Base-by-base conservation (phyloP, 2,888 invertebrate species). In the Sericinus montela region DNA sequence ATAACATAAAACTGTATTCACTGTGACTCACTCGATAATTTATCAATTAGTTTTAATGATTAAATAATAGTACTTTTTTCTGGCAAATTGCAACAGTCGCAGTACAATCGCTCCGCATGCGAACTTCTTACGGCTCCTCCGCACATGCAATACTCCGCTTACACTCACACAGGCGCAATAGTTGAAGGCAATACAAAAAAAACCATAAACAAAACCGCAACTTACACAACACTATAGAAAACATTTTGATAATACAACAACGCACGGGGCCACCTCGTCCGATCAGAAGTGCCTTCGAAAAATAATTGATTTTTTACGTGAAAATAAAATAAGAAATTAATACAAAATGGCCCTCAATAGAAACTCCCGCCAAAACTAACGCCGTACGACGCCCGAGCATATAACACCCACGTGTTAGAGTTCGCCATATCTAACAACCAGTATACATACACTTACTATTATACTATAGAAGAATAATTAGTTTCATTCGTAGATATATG, bases 281-380 rank as follows among this genome's bases (percentile, higher is more conserved):
- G 95, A 93, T 93, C 94, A 93, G 93, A 95, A 95, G 95, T 95
- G 95, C 95, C 95, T 95, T 95, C 95, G 94, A 92, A 85, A 94
- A 67, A 49, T 30, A 76, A 92, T 94, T 94, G 93, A 91, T 93
- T 95, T 95, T 95, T 93, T 94, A 93, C 93, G 92, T 93, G 92
- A 92, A 91, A 91, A 89, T 81, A 71, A 89, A 89, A 92, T 93
- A 92, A 32, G 32, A 32, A 25, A 25, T 25, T 2, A 25, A 91
- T 92, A 91, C 91, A 92, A 92, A 89, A 19, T 93, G 95, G 94
- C 95, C 95, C 95, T 93, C 93, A 93, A 95, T 95, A 95, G 95
- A 89, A 93, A 93, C 90, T 90, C 85, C 89, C 84, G 91, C 93
- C 92, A 91, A 91, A 91, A 92, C 91, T 90, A 92, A 91, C 77